A percentile compares a stretch with the other conserved stretches of the same genome.
Conservation (phyloP, 1,140 invertebrate genomes). For the Matsumurasca onukii region DNA sequence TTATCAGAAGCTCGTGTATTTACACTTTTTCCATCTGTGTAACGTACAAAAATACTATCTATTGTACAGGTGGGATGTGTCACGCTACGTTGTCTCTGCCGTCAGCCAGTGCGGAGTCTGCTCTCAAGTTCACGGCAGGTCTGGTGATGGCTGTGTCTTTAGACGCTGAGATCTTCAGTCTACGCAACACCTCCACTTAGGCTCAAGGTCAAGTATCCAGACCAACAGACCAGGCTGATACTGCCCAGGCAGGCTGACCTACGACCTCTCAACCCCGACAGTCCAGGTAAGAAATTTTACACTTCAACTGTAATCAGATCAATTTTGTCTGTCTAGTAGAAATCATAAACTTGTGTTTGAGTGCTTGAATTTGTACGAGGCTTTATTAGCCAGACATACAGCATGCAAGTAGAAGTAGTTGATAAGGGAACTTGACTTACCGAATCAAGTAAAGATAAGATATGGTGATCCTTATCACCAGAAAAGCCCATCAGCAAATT, state of each 20-base stretch:
- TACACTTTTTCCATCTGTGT: no score
- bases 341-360: not conserved
- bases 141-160: constrained; percentile 82
- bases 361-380: not conserved
- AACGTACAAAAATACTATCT: not conserved
- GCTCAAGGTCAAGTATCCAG: constrained; percentile 88
- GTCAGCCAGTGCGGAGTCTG: constrained; percentile 75
- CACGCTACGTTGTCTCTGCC: constrained; percentile 84
- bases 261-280: constrained; percentile 47
- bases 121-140: constrained; percentile 92
- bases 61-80: constrained; percentile 67
- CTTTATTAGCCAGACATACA: no score
- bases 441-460: no score
- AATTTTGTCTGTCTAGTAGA: not conserved
- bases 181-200: constrained; percentile 73
- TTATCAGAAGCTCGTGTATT: no score
- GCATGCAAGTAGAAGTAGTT: no score
- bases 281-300: not conserved
- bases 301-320: not conserved
- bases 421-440: no score
- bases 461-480: no score
- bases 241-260: constrained; percentile 72
- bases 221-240: constrained; percentile 82
- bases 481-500: no score
- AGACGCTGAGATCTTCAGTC: constrained; percentile 81